Conservation (phyloP, 2,113 vertebrate genomes). For the Barnardius zonarius region DNA sequence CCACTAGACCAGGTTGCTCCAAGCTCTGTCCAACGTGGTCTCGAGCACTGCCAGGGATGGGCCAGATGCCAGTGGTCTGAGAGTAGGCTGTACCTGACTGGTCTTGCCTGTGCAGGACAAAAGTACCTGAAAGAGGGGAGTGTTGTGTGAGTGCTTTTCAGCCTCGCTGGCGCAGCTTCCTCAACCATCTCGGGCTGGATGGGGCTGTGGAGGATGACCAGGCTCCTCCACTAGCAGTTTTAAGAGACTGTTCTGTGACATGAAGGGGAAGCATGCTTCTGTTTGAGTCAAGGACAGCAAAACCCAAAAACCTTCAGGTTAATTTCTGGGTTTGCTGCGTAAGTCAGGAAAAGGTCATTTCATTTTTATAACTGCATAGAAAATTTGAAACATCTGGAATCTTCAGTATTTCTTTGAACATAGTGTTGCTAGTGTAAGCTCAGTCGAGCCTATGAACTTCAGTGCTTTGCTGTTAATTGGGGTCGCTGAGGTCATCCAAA, state of each 20-base stretch:
- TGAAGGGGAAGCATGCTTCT: neutral
- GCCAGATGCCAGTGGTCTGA: no score
- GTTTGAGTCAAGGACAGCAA: neutral
- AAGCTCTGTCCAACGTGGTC: no score
- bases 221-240: rapidly evolving
- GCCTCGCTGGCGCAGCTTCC: rapidly evolving
- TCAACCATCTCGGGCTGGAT: rapidly evolving
- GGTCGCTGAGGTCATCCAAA: neutral
- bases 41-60: no score
- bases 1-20: no score
- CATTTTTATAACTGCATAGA: neutral
- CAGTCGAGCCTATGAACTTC: neutral
- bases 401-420: neutral
- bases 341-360: neutral
- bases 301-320: neutral
- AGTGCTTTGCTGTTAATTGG: neutral
- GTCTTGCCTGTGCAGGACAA: neutral
- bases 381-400: neutral
- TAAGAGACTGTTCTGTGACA: neutral
- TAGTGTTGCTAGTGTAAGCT: neutral
- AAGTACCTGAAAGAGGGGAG: neutral
- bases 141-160: neutral
- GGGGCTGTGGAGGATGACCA: neutral
- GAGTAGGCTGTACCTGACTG: no score
- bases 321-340: neutral